Percentiles rank a stretch among this genome's conserved stretches.
phyloP scores from a whole-genome alignment of 2,797 vertebrate species.

The Micrastur ruficollis region DNA sequence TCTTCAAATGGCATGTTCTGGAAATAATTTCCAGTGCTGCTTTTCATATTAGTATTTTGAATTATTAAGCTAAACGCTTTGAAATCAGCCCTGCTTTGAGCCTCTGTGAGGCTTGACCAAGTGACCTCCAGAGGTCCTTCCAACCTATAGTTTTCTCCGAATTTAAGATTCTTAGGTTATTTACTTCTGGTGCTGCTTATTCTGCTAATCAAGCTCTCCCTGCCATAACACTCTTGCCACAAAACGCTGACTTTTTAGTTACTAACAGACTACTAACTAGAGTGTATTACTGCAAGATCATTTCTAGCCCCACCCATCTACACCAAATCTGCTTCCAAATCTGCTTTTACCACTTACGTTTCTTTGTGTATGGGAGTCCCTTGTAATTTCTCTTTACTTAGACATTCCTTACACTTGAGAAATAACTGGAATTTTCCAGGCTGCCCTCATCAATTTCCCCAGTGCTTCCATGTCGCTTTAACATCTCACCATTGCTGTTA shows the following conservation, averaged over 20 bases:
- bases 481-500: conserved; percentile 2
- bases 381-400: conserved; percentile 15
- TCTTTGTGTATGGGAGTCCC: not conserved
- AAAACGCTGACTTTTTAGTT: not conserved
- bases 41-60: conserved; percentile 11
- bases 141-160: not conserved
- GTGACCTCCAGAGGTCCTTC: not conserved
- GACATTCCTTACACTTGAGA: conserved; percentile 49
- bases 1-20: not conserved
- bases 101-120: not conserved
- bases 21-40: not conserved
- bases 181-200: conserved; percentile 42
- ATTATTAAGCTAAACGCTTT: not conserved
- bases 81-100: not conserved
- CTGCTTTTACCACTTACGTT: conserved; percentile 12
- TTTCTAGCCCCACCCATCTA: not conserved
- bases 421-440: conserved; percentile 48
- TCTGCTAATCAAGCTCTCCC: not conserved
- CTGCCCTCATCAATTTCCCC: conserved; percentile 40
- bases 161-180: not conserved
- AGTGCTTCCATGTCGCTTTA: conserved; percentile 38
- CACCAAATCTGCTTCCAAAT: not conserved
- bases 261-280: not conserved
- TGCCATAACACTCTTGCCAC: not conserved
- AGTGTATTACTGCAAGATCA: not conserved